Base-by-base conservation (phyloP, 2,888 invertebrate genomes). In the Poecilobothrus nobilitatus region DNA sequence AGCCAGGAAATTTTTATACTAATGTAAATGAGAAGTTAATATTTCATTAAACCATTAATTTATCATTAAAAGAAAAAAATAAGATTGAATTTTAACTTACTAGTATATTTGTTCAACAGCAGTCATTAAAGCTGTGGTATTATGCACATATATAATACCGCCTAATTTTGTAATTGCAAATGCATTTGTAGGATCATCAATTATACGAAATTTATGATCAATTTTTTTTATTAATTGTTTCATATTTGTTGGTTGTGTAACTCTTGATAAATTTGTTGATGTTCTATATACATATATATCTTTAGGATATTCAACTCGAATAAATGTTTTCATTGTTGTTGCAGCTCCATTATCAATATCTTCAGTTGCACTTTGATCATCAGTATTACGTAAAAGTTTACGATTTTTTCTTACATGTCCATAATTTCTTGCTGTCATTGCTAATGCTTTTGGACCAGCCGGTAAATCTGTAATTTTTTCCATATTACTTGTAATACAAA, bases 81-180 rank as follows among this genome's bases (percentile, higher is more conserved):
- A 27, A 27, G 27, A 4, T 27, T 27, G 27, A 27, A 27, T 2
- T 27, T 4, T 4, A 68, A 74, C 75, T 76, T 72, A 77, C 78
- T 80, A 79, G 70, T 82, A 81, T 4, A 85, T 77, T 63, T 77
- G 80, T 72, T 84, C 78, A 1, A 81, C 74, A 0, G 84, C 79
- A 10, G 74, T 78, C 70, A 79, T 76, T 67, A 88, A 76, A 1
- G 81, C 78, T 2, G 79, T 75, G 9, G 81, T 77, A 75, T 86
- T 82, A 18, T 80, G 78, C 0, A 88, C 85, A 76, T 83, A 88
- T 33, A 88, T 75, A 71, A 88, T 88, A 8, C 88, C 88, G 61
- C 83, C 85, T 0, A 71, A 75, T 15, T 76, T 74, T 0, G 88
- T 88, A 10, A 88, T 80, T 63, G 81, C 83, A 74, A 87, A 86